Evolutionary conservation across 2,797 vertebrate species (phyloP), one percentile per base, ranked within the genome.

Genomic region (Lepus townsendii): DNA sequence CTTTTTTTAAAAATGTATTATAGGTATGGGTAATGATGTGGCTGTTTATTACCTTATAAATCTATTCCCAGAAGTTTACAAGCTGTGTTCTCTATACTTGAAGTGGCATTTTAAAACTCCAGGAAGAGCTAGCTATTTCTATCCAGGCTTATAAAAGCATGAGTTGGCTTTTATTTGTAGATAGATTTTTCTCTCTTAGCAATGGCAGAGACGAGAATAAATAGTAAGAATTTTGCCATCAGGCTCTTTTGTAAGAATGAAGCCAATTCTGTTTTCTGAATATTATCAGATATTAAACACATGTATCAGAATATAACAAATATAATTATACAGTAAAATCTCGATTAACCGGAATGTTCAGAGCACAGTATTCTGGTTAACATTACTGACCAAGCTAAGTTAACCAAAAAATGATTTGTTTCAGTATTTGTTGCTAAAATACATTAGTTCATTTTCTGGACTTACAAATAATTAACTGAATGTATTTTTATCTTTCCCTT

Each of bases 271-370:
- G 2, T 88, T 87, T 84, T 24, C 42, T 76, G 68, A 75, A 27
- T 79, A 88, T 63, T 47, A 54, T 27, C 22, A 85, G n/a, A 19
- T 87, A 93, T 83, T 88, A 93, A 79, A 27, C 24, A 87, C 57
- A 72, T 32, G 32, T 26, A 84, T 93, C 72, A 95, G 69, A 95
- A 92, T 52, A 90, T 32, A 86, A 94, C 30, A 95, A 93, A 95
- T 22, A 68, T 1, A 93, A 94, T 71, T 92, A 92, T 92, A 96
- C 66, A 96, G 83, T 97, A 96, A 97, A 97, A 96, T 95, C 80
- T 95, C 8, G 63, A 95, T 93, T 97, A 96, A 96, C 93, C 42
- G 47, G 85, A 96, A 96, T 91, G 90, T 24, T 96, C 65, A 93
- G 76, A 83, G 50, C 66, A 95, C 7, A 87, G 20, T 71, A 65